Evolutionary conservation across 2,113 vertebrate species (phyloP), one percentile per base, ranked within the genome.

Genomic region (Trematocara zebra): DNA sequence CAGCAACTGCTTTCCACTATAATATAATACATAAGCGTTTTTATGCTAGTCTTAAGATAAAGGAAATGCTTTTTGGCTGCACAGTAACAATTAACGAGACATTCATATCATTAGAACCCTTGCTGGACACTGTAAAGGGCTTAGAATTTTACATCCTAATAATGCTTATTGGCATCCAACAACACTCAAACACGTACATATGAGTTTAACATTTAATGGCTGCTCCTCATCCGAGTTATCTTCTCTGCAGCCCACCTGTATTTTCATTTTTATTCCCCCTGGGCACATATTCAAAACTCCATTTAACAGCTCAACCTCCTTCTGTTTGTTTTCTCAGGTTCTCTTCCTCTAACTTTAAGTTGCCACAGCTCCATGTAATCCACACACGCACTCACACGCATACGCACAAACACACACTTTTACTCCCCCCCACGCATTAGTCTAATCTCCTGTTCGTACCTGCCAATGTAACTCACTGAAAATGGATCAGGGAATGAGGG

Each of bases 401-500:
- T 18, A 74, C 31, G 52, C 40, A 59, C 69, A 84, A 7, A 61
- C 54, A 35, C 53, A 57, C 57, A 64, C 7, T 11, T 33, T 51
- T 83, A 78, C 67, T 20, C 85, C 64, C 80, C 81, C 81, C 5
- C 52, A 85, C 61, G 28, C 85, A 84, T 82, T 82, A 82, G 82
- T 92, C 81, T 90, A 92, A 93, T 94, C 91, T 87, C 80, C 74
- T 82, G 14, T 56, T 87, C 83, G 33, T 92, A 93, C 89, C 87
- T 91, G 87, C 64, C 76, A 82, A 80, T 86, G 82, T 51, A 26
- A 90, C 83, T 92, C 90, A 84, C 86, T 42, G 74, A 90, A 90
- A 92, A 88, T 89, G 89, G 91, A 91, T 83, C 69, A 83, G 87
- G 89, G 94, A 93, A 44, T 88, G 72, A 86, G 92, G 82, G 88